Evolutionary conservation across 2,797 vertebrate genomes (phyloP).

Genomic region (Ctenopoma multispine): DNA sequence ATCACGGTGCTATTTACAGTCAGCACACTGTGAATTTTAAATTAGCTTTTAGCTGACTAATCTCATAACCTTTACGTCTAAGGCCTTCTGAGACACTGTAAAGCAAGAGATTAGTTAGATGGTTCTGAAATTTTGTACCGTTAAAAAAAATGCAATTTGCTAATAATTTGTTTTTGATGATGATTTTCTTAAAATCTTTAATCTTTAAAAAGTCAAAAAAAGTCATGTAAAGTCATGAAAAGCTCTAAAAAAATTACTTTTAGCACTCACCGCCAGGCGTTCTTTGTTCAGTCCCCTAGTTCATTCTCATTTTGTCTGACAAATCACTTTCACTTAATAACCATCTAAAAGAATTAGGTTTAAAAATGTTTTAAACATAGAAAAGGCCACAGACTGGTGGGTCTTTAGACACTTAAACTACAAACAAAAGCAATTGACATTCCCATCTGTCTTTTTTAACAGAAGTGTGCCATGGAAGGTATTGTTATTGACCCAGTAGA

Average conservation of each 20-base stretch:
- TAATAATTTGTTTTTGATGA: too few relatives aligned
- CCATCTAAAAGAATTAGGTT: too few relatives aligned
- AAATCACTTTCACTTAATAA: too few relatives aligned
- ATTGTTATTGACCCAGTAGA: constrained; percentile 18
- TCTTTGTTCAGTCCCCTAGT: too few relatives aligned
- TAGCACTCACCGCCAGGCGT: too few relatives aligned
- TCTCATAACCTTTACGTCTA: not conserved
- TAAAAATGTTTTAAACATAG: too few relatives aligned
- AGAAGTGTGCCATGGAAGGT: constrained; percentile 15
- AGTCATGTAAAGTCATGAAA: too few relatives aligned
- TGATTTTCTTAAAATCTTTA: too few relatives aligned
- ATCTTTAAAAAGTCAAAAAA: too few relatives aligned
- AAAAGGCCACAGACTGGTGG: too few relatives aligned
- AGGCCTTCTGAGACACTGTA: not conserved
- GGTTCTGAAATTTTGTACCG: not conserved
- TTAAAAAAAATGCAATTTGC: not conserved
- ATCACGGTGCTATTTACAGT: constrained; percentile 20
- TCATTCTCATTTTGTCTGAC: too few relatives aligned
- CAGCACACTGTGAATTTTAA: not conserved
- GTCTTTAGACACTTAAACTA: not conserved
- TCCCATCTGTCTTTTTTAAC: constrained; percentile 32
- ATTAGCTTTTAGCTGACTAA: constrained; percentile 1
- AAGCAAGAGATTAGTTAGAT: not conserved
- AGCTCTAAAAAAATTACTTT: too few relatives aligned
- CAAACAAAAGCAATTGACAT: not conserved